Evolutionary conservation across 2,888 invertebrate species (phyloP).

Genomic region (Leptinotarsa peninsularis): DNA sequence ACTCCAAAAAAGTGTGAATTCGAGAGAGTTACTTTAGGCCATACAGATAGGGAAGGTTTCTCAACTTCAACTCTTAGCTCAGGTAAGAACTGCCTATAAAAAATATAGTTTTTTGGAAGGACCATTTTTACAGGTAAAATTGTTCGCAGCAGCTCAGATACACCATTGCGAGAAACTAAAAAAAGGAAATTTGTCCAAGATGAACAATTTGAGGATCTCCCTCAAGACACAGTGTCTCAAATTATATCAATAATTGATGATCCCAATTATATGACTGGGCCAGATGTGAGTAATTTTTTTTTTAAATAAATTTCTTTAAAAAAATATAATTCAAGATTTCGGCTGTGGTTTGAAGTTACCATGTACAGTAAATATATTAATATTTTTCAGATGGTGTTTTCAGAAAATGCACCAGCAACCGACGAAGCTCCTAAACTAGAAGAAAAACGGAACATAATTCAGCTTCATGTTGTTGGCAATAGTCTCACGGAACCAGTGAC

Average conservation of each 20-base stretch:
- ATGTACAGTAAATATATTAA: background rate
- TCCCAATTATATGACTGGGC: conserved; percentile 86
- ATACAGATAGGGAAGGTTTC: conserved; percentile 76
- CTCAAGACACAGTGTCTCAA: conserved; percentile 82
- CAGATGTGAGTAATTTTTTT: conserved; percentile 71
- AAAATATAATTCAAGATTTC: too few species aligned
- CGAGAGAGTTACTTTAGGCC: conserved; percentile 73
- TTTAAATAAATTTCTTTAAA: too few species aligned
- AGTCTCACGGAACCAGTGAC: conserved; percentile 87
- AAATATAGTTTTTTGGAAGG: background rate
- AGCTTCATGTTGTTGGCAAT: conserved; percentile 95
- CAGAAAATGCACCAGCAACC: conserved; percentile 82
- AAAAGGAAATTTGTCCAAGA: conserved; percentile 64
- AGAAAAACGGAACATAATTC: conserved; percentile 88
- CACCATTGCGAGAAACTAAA: conserved; percentile 62
- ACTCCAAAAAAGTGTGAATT: conserved; percentile 69
- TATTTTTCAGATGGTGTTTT: conserved; percentile 75
- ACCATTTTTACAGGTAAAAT: conserved; percentile 31
- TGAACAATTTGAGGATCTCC: conserved; percentile 77
- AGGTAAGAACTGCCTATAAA: conserved; percentile 32
- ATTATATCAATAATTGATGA: conserved; percentile 87
- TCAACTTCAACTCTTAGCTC: conserved; percentile 73
- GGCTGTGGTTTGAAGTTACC: too few species aligned
- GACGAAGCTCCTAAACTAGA: conserved; percentile 93
- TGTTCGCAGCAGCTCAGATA: conserved; percentile 44